Base-by-base conservation (phyloP, 1,140 invertebrate species). In the Oryzaephilus surinamensis region DNA sequence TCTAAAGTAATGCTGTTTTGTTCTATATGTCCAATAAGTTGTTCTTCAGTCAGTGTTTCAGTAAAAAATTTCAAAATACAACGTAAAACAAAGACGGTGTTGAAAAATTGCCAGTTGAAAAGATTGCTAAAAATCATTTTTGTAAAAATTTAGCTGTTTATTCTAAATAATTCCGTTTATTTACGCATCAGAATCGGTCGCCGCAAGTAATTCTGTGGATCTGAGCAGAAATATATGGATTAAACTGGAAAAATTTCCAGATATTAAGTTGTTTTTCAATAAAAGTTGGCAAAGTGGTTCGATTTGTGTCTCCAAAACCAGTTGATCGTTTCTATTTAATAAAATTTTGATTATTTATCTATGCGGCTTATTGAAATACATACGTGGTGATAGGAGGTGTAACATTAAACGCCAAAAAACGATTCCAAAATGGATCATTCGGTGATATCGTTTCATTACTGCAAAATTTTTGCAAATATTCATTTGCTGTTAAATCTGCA, bases 391-490 rank as follows among this genome's bases (percentile, higher is more conserved):
- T 68, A 3, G 85, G 83, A 38, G 84, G 72, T 28, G 75, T 74
- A 45, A 96, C 83, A 51, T 92, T 88, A 50, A 93, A 97, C 1
- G 92, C 86, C 8, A 98, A 66, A 34, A 97, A 72, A 46, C 81
- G 78, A 59, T 90, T 90, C 94, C 94, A 98, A 62, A 92, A 96
- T 7, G 82, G 79, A 67, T 95, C 87, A 65, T 92, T 90, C 14
- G 76, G 70, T n/a, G 77, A 71, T 51, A 97, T 85, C 8, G 77
- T 58, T 45, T 89, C 77, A 29, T 75, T 74, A 0, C 84, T 78
- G 43, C 82, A 81, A 58, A 97, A 86, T 34, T 72, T 70, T 35
- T 73, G 67, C 18, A 97, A 65, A 54, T 84, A 78, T 47, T 84
- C 78, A 71, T 96, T 97, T 37, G 73, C 73, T 27, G 77, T 73